Percentiles rank a stretch among this genome's conserved stretches.
These are phyloP conservation scores for Geopemphigus sp. DNA, from an alignment of 1,140 invertebrate genomes.

Conservation along the genomic window DNA sequence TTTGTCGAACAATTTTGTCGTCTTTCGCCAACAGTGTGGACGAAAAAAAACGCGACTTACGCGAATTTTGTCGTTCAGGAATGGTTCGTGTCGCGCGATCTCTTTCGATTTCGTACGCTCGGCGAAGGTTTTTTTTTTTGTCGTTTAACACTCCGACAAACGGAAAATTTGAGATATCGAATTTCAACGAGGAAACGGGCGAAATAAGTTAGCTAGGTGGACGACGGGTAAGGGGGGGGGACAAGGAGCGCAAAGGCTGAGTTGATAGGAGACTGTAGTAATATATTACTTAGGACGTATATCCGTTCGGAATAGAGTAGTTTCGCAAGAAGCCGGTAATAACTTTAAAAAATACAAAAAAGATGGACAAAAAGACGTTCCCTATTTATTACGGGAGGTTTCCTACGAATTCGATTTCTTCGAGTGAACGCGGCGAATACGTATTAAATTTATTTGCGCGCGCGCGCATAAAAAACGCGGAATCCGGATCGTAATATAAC, in stretches of 20 bases:
- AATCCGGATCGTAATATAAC: not conserved
- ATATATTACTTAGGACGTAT: not conserved
- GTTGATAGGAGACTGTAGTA: too few species aligned
- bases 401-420: constrained; percentile 20
- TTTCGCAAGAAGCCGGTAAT: not conserved
- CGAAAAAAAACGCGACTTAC: too few species aligned
- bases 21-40: too few species aligned
- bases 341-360: constrained; percentile 14
- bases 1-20: too few species aligned
- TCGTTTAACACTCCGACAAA: too few species aligned
- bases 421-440: constrained; percentile 11
- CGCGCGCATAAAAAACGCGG: not conserved
- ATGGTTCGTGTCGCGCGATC: too few species aligned
- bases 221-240: not conserved
- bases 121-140: not conserved
- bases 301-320: not conserved
- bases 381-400: too few species aligned
- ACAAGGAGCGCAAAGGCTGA: too few species aligned
- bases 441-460: constrained; percentile 11
- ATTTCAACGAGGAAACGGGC: not conserved
- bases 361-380: not conserved
- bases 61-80: too few species aligned
- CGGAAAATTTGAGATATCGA: too few species aligned
- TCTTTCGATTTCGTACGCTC: too few species aligned
- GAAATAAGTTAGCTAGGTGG: too few species aligned